phyloP scores from a whole-genome alignment of 2,113 vertebrate species.

The Elanus axillaris region DNA sequence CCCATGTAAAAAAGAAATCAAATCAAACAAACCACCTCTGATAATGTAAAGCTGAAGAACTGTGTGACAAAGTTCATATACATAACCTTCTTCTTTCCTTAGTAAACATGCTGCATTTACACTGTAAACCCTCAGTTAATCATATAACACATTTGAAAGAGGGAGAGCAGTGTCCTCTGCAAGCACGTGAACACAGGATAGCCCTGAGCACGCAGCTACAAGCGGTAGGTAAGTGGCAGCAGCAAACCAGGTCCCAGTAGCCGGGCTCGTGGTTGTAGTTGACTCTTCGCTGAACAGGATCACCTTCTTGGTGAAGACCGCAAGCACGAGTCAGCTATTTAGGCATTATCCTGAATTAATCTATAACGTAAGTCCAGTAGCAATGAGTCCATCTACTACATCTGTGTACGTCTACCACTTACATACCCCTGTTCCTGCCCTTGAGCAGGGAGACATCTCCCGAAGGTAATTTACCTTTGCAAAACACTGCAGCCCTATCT shows the following conservation, averaged over 20 bases:
- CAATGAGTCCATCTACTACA: background rate
- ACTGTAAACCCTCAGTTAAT: background rate
- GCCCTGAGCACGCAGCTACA: background rate
- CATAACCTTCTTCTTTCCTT: background rate
- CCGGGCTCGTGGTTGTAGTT: background rate
- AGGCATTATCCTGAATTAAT: background rate
- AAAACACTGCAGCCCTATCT: background rate
- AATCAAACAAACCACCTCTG: background rate
- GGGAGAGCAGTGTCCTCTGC: background rate
- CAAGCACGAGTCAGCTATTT: background rate
- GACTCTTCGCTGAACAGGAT: background rate
- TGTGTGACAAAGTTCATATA: background rate
- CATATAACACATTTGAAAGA: background rate
- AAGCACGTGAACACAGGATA: rapidly evolving
- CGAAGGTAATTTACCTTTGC: background rate
- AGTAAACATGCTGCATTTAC: background rate
- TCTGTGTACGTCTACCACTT: no score
- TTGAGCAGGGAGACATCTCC: background rate
- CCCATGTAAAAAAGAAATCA: background rate
- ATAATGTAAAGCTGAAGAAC: background rate
- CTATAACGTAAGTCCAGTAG: background rate
- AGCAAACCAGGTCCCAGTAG: background rate
- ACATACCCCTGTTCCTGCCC: background rate
- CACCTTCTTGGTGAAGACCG: background rate
- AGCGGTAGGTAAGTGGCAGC: background rate